Base-by-base conservation (phyloP, 2,797 vertebrate genomes). In the Acrocephalus scirpaceus region DNA sequence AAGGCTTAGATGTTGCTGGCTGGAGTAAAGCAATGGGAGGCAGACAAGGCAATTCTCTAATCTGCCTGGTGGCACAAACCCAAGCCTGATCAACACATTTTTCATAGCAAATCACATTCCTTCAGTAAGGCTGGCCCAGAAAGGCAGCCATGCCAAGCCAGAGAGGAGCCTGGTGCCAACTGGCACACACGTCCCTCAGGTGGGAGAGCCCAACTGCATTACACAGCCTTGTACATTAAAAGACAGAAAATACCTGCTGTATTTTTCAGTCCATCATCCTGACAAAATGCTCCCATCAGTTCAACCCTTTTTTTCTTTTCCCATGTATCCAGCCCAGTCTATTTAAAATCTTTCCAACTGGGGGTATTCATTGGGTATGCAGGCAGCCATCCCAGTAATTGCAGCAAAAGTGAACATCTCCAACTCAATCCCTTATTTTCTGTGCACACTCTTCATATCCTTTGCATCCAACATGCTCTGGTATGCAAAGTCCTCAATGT, bases 81-180 rank as follows among this genome's bases (percentile, higher is more conserved):
- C 85, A 95, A 90, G 76, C 42, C 78, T 25, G 48, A 93, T 92
- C 92, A 87, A 94, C 93, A 85, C 82, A 95, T 97, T 95, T 96
- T 95, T 96, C 95, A 96, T 36, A 77, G 94, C 80, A 95, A 96
- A 95, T 87, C 95, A 95, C 94, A 90, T 96, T 90, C 95, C 86
- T 71, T 90, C 75, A 54, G 79, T 73, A 13, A 60, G 80, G 83
- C 71, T 76, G 86, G 86, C 90, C 95, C 81, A 78, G 71, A 73
- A 79, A 82, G 32, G 71, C 77, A 85, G 38, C 64, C 86, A 79
- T 50, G 92, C 88, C 80, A 82, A 88, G 85, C 85, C 66, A 78
- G 47, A 69, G 88, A 65, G 80, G 45, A 73, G 34, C 50, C 67
- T 70, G 3, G 1, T 74, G 93, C 95, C 96, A 97, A 82, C 61